These are phyloP conservation scores for Hesperia comma DNA, from an alignment of 2,888 invertebrate genomes.

Conservation along the genomic window DNA sequence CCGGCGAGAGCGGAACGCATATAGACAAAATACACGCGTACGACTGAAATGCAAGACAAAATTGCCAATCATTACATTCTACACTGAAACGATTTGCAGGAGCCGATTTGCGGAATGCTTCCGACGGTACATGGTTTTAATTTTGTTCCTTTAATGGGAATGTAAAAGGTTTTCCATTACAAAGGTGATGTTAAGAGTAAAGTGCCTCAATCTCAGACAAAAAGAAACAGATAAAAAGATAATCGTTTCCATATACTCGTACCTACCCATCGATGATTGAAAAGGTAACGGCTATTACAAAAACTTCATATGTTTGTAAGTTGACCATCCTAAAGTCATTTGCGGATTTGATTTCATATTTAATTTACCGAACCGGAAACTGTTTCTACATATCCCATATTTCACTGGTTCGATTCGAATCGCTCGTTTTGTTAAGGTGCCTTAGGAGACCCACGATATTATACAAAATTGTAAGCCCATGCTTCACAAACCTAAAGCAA, in stretches of 20 bases:
- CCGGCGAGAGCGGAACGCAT: slow-evolving; percentile 1
- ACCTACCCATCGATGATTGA: slow-evolving; percentile 1
- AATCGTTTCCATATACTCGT: not conserved
- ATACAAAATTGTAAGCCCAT: no score
- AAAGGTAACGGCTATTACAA: not conserved
- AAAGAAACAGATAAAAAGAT: slow-evolving; percentile 2
- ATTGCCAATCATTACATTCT: slow-evolving; percentile 34
- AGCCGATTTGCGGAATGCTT: slow-evolving; percentile 33
- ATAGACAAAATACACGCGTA: not conserved
- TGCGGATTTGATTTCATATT: no score
- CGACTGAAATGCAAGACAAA: slow-evolving; percentile 15
- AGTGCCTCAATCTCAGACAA: slow-evolving; percentile 14
- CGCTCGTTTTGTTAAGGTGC: no score
- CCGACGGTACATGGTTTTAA: slow-evolving; percentile 25
- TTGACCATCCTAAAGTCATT: no score
- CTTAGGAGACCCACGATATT: no score
- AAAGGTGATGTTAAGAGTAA: not conserved
- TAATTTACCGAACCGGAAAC: no score
- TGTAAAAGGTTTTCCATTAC: slow-evolving; percentile 32
- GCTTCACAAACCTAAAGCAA: no score
- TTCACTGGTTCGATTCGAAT: no score
- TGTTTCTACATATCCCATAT: no score
- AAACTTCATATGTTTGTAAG: not conserved
- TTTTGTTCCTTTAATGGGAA: slow-evolving; percentile 26
- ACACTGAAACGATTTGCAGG: slow-evolving; percentile 34